Evolutionary conservation across 2,888 invertebrate genomes (phyloP).

Genomic region (Troides oblongomaculatus): DNA sequence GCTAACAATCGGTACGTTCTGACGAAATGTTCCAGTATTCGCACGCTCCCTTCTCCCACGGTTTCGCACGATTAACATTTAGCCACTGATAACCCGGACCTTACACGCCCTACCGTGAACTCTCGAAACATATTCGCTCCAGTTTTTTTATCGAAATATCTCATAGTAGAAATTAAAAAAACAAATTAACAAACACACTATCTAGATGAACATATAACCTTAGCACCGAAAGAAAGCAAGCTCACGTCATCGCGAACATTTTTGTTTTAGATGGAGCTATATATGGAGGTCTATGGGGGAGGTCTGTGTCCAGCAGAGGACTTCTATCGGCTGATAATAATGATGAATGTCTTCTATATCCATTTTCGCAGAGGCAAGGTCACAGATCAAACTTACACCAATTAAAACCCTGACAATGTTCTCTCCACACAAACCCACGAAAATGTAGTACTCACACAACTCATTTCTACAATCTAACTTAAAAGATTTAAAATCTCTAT

Average conservation of each 20-base stretch:
- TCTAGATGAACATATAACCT: neutral
- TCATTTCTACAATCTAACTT: too few species aligned
- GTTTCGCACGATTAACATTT: slow-evolving; percentile 53
- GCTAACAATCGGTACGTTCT: slow-evolving; percentile 29
- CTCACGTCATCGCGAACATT: neutral
- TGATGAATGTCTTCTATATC: too few species aligned
- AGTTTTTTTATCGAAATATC: slow-evolving; percentile 13
- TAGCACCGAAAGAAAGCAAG: neutral
- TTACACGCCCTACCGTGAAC: slow-evolving; percentile 27
- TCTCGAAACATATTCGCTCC: slow-evolving; percentile 19
- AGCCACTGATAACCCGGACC: slow-evolving; percentile 41
- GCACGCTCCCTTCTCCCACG: slow-evolving; percentile 57
- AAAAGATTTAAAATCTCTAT: too few species aligned
- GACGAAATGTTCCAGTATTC: slow-evolving; percentile 62
- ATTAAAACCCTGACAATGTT: too few species aligned
- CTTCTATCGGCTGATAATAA: too few species aligned
- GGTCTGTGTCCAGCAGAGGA: too few species aligned
- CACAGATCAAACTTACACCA: too few species aligned
- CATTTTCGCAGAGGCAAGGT: too few species aligned
- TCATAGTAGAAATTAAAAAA: neutral
- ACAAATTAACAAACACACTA: neutral
- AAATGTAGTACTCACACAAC: too few species aligned
- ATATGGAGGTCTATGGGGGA: too few species aligned
- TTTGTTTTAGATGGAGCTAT: too few species aligned
- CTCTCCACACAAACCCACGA: too few species aligned